phyloP scores from a whole-genome alignment of 2,888 invertebrate genomes.

The Clivina fossor region DNA sequence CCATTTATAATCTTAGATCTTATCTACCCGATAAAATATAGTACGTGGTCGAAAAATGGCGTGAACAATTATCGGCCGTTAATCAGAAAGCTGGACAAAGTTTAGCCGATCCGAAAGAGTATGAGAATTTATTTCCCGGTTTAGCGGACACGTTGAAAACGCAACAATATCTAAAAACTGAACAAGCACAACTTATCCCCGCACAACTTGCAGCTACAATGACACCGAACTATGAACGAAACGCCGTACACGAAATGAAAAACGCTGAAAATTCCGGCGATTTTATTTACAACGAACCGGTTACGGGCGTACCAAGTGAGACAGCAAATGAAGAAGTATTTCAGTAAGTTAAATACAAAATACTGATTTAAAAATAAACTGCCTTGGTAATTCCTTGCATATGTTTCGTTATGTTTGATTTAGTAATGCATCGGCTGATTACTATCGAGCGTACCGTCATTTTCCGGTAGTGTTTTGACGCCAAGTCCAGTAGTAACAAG shows the following conservation, averaged over 20 bases:
- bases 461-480: slow-evolving; percentile 32
- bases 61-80: slow-evolving; percentile 72
- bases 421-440: slow-evolving; percentile 37
- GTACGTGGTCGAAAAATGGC: slow-evolving; percentile 86
- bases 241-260: slow-evolving; percentile 71
- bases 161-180: slow-evolving; percentile 64
- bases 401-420: background rate
- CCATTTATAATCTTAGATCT: slow-evolving; percentile 60
- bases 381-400: background rate
- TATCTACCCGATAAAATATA: slow-evolving; percentile 93
- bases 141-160: slow-evolving; percentile 70
- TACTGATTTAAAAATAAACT: slow-evolving; percentile 3
- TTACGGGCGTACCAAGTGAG: slow-evolving; percentile 32
- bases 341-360: slow-evolving; percentile 32
- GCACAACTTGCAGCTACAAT: slow-evolving; percentile 60
- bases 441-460: slow-evolving; percentile 29
- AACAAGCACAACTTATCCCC: slow-evolving; percentile 56
- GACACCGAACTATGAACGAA: slow-evolving; percentile 67
- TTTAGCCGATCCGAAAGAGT: slow-evolving; percentile 92
- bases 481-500: slow-evolving; percentile 37
- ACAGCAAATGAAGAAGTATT: slow-evolving; percentile 37
- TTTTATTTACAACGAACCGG: slow-evolving; percentile 49
- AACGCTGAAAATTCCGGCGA: slow-evolving; percentile 59
- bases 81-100: slow-evolving; percentile 93
- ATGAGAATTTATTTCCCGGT: slow-evolving; percentile 95